Percentiles rank a stretch among this genome's conserved stretches.
phyloP scores from a whole-genome alignment of 37 sponge, comb jelly and placozoan species.

The Eunapius fragilis region DNA sequence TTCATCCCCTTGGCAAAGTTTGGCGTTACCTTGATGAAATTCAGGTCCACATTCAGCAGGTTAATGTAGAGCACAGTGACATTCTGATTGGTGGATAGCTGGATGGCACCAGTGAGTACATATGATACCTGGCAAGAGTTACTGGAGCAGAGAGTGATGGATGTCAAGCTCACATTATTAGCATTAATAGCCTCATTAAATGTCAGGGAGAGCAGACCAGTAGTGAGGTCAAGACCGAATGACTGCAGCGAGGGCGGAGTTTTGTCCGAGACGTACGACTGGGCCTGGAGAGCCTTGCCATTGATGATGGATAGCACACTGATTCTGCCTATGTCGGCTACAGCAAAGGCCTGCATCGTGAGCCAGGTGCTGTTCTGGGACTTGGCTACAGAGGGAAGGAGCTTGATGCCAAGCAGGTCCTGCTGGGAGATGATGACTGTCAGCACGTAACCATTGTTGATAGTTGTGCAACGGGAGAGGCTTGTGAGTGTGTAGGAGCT shows the following conservation, averaged over 20 bases:
- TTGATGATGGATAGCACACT: conserved; percentile 93
- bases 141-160: conserved; percentile 35
- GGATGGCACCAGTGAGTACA: conserved; percentile 25
- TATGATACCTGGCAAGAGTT: not conserved
- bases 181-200: conserved; percentile 85
- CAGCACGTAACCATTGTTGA: conserved; percentile 68
- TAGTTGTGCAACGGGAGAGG: conserved; percentile 23
- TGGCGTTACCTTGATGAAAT: conserved; percentile 52
- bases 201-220: conserved; percentile 42
- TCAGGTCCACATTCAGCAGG: conserved; percentile 49
- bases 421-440: conserved; percentile 63
- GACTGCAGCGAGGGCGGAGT: conserved; percentile 53
- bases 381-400: conserved; percentile 66
- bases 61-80: conserved; percentile 56
- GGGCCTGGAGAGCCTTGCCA: conserved; percentile 81
- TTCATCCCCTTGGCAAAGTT: conserved; percentile 43
- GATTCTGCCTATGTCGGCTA: conserved; percentile 82
- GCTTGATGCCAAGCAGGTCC: conserved; percentile 80
- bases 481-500: conserved; percentile 30
- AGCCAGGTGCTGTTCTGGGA: conserved; percentile 68
- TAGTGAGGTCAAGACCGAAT: conserved; percentile 63
- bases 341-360: conserved; percentile 89
- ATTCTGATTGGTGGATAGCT: conserved; percentile 46
- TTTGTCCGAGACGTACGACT: conserved; percentile 63
- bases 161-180: conserved; percentile 28